Conservation (phyloP, 1,140 invertebrate species). For the Melitaea cinxia region DNA sequence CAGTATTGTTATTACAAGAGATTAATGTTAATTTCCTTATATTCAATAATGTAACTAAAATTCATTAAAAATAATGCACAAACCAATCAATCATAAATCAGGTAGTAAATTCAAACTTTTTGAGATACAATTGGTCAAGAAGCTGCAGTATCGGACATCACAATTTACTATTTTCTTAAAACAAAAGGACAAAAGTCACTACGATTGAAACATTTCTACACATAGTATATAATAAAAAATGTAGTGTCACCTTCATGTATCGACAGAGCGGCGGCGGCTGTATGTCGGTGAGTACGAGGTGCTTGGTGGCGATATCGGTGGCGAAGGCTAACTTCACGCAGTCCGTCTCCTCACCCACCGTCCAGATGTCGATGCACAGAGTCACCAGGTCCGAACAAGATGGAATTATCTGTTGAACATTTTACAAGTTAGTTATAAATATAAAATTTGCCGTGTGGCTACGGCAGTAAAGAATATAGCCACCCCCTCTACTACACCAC, state of each 20-base stretch:
- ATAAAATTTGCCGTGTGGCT: too few relatives aligned
- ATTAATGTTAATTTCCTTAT: too few relatives aligned
- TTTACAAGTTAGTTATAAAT: not conserved
- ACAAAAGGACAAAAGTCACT: not conserved
- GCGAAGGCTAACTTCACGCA: conserved; percentile 92
- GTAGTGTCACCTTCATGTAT: conserved; percentile 89
- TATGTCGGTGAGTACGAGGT: conserved; percentile 92
- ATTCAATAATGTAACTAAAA: too few relatives aligned
- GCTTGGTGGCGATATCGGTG: conserved; percentile 91
- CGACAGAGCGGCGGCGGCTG: conserved; percentile 94
- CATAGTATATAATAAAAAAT: not conserved
- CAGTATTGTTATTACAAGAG: too few relatives aligned
- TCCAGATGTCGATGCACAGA: conserved; percentile 94
- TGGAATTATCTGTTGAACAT: conserved; percentile 86
- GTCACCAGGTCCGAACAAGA: conserved; percentile 93
- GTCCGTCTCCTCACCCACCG: conserved; percentile 91
- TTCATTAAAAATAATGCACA: too few relatives aligned
- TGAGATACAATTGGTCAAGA: too few relatives aligned
- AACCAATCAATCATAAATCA: too few relatives aligned
- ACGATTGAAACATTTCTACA: not conserved
- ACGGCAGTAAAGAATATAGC: too few relatives aligned
- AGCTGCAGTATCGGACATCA: too few relatives aligned
- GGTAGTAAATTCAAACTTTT: too few relatives aligned
- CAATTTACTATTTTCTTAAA: too few relatives aligned
- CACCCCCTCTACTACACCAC: too few relatives aligned